Evolutionary conservation across 1,140 invertebrate species (phyloP).

Genomic region (Drosophila mojavensis): DNA sequence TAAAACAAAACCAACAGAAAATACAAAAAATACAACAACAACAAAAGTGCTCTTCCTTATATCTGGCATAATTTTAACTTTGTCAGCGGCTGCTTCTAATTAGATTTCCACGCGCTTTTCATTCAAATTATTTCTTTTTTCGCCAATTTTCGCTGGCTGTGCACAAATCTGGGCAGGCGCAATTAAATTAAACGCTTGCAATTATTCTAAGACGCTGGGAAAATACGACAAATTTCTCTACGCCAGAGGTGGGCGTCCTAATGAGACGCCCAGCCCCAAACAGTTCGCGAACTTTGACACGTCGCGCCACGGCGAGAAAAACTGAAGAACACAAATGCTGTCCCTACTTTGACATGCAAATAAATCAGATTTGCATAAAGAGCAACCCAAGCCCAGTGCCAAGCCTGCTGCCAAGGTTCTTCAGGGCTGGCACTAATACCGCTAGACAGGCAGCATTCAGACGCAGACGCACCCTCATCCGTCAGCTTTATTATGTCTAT

Average conservation of each 20-base stretch:
- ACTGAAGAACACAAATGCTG: slow-evolving; percentile 33
- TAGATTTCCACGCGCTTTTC: slow-evolving; percentile 74
- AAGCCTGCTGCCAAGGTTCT: neutral
- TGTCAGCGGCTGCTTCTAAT: slow-evolving; percentile 66
- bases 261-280: slow-evolving; percentile 49
- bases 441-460: slow-evolving; percentile 34
- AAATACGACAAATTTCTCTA: slow-evolving; percentile 56
- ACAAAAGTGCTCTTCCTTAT: slow-evolving; percentile 26
- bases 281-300: slow-evolving; percentile 56
- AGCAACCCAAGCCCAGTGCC: slow-evolving; percentile 13
- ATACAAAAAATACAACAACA: slow-evolving; percentile 23
- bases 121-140: slow-evolving; percentile 50
- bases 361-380: slow-evolving; percentile 83
- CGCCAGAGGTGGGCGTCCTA: slow-evolving; percentile 32
- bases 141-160: slow-evolving; percentile 21
- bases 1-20: slow-evolving; percentile 37
- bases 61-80: slow-evolving; percentile 62
- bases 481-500: neutral
- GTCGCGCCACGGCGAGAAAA: slow-evolving; percentile 31
- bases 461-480: neutral
- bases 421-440: slow-evolving; percentile 37
- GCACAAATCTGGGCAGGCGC: slow-evolving; percentile 65
- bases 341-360: slow-evolving; percentile 80
- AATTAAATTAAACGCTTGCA: slow-evolving; percentile 82
- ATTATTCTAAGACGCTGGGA: slow-evolving; percentile 74